phyloP scores from a whole-genome alignment of 2,113 vertebrate genomes.

The Penelope pileata region DNA sequence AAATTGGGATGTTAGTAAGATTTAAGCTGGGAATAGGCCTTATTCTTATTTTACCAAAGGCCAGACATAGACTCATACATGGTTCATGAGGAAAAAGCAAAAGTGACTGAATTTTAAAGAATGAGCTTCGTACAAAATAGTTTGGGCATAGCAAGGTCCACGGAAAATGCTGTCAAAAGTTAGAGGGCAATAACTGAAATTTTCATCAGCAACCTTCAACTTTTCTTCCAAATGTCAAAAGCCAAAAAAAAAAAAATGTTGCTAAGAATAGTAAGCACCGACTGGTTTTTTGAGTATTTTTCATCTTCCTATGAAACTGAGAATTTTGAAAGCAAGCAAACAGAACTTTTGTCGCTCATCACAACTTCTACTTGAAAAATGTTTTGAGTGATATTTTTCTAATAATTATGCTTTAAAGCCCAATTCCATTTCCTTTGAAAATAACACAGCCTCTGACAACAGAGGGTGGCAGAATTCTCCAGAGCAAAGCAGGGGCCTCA shows the following conservation, averaged over 20 bases:
- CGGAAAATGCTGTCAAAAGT: slow-evolving; percentile 61
- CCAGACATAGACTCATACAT: slow-evolving; percentile 52
- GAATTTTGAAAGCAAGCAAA: not conserved
- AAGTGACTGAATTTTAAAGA: slow-evolving; percentile 61
- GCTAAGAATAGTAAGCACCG: not conserved
- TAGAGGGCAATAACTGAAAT: slow-evolving; percentile 62
- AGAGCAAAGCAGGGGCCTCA: not conserved
- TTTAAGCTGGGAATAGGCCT: slow-evolving; percentile 50
- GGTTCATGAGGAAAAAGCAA: slow-evolving; percentile 56
- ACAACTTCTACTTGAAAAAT: not conserved
- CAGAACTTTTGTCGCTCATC: not conserved
- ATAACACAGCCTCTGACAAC: not conserved
- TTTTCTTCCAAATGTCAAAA: slow-evolving; percentile 45
- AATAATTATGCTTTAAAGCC: not conserved
- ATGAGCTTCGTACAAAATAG: not conserved
- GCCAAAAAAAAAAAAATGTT: not conserved
- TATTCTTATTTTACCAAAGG: slow-evolving; percentile 60
- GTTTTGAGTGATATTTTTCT: not conserved
- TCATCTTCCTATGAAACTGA: not conserved
- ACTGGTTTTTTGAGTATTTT: not conserved
- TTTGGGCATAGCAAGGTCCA: not conserved
- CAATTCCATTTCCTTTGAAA: not conserved
- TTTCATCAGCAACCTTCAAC: slow-evolving; percentile 51
- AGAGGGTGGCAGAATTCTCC: not conserved
- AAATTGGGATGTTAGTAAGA: slow-evolving; percentile 55